Evolutionary conservation across 2,888 invertebrate species (phyloP), one percentile per base, ranked within the genome.

Genomic region (Ectropis crepuscularia): DNA sequence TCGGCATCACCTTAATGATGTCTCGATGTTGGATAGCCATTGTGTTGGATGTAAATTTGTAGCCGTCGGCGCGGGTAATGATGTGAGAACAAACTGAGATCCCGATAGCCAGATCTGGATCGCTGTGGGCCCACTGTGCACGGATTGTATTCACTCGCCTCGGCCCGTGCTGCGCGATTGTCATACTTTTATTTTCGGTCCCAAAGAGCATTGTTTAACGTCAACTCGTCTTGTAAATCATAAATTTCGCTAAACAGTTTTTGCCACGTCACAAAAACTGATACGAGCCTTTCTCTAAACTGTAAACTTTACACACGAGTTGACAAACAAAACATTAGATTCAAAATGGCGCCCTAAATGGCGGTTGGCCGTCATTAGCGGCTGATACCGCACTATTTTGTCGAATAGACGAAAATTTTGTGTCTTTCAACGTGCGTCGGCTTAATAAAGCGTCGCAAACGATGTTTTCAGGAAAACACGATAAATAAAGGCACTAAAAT

Each of bases 1-100:
- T 92, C 92, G 89, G 90, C 91, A 92, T 92, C 92, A 92, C 92
- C 91, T 92, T 92, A 92, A 92, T 92, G 92, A 92, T 92, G 92
- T 92, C 92, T 91, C 91, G 92, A 92, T 92, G 91, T 89, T 89
- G 92, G 91, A 92, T 92, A 91, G 90, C 92, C 91, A 92, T 92
- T 92, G 92, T 92, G 92, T 88, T 89, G 91, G 92, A 92, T 92
- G 92, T 92, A 92, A 92, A 92, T 92, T 92, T 92, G 92, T 92
- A 91, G 91, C 91, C 91, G 92, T 92, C 92, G 92, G 92, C 92
- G 91, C 89, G 92, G 92, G 92, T 92, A 92, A 92, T 92, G 92
- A 92, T 92, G 92, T 92, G 92, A 92, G 92, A 92, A 92, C 92
- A 91, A 90, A 91, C 91, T 90, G 90, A 90, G 92, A 92, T 92